Evolutionary conservation across 2,797 vertebrate species (phyloP).

Genomic region (Varecia variegata): DNA sequence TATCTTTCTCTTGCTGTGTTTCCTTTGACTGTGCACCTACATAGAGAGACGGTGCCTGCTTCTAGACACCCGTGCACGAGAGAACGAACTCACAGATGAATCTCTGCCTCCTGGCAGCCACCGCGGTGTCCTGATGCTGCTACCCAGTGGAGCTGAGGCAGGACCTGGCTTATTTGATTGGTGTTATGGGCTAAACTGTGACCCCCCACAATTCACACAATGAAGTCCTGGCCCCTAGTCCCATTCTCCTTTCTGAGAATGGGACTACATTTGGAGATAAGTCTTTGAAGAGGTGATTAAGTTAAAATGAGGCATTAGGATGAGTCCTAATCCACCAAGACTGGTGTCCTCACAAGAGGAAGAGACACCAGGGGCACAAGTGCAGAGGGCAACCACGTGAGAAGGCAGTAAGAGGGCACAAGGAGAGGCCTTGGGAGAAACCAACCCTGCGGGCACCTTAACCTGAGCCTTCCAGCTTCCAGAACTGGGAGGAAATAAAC

Average conservation of each 20-base stretch:
- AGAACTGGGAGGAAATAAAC: not conserved
- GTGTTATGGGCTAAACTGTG: not conserved
- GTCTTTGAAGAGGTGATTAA: not conserved
- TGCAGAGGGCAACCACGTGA: not conserved
- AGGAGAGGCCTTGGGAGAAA: not conserved
- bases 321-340: not conserved
- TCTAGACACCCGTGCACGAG: accelerated
- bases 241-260: too few species aligned
- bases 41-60: not conserved
- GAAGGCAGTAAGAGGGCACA: not conserved
- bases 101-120: not conserved
- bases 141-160: not conserved
- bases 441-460: not conserved
- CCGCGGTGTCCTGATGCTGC: not conserved
- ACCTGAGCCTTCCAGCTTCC: not conserved
- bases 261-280: not conserved
- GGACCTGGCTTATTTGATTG: not conserved
- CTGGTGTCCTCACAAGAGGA: not conserved
- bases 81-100: not conserved
- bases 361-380: not conserved
- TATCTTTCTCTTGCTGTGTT: not conserved
- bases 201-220: not conserved
- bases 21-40: not conserved
- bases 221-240: not conserved
- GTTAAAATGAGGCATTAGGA: not conserved